Percentiles rank a stretch among this genome's conserved stretches.
Conservation (phyloP, 2,113 vertebrate genomes). For the Nothobranchius furzeri region DNA sequence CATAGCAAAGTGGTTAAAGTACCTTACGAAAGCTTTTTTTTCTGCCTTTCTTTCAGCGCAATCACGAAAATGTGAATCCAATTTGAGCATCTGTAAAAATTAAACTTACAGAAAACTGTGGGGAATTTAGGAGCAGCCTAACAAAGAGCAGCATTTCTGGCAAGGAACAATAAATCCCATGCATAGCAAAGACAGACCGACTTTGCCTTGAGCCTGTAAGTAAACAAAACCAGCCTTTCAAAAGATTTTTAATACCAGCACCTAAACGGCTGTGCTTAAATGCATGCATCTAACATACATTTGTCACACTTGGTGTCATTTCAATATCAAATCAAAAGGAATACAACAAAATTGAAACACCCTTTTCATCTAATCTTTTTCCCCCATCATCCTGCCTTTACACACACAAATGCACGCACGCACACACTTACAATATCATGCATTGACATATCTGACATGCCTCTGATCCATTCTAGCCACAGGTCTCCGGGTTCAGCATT, state of each 20-base stretch:
- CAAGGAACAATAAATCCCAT: constrained; percentile 5
- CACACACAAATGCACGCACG: constrained; percentile 1
- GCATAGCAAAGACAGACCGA: constrained; percentile 9
- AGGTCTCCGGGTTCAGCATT: constrained; percentile 65
- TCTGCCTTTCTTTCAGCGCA: background rate
- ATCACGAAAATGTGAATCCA: background rate
- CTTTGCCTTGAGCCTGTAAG: constrained; percentile 8
- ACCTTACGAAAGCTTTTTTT: too few species aligned
- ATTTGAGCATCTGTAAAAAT: background rate
- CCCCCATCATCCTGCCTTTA: background rate
- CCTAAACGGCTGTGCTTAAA: constrained; percentile 19
- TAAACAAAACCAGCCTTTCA: constrained; percentile 20
- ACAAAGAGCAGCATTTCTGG: constrained; percentile 9
- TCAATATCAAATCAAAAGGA: constrained; percentile 26
- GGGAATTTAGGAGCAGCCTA: background rate
- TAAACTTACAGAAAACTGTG: background rate
- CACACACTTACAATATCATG: background rate
- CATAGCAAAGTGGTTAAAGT: background rate
- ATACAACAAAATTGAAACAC: constrained; percentile 27
- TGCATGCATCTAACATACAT: constrained; percentile 29
- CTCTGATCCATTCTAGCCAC: constrained; percentile 44
- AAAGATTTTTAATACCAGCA: constrained; percentile 16
- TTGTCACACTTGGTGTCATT: constrained; percentile 17
- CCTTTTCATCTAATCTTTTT: background rate
- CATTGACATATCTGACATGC: constrained; percentile 46